phyloP scores from a whole-genome alignment of 2,888 invertebrate genomes.

The Polymixis flavicincta region DNA sequence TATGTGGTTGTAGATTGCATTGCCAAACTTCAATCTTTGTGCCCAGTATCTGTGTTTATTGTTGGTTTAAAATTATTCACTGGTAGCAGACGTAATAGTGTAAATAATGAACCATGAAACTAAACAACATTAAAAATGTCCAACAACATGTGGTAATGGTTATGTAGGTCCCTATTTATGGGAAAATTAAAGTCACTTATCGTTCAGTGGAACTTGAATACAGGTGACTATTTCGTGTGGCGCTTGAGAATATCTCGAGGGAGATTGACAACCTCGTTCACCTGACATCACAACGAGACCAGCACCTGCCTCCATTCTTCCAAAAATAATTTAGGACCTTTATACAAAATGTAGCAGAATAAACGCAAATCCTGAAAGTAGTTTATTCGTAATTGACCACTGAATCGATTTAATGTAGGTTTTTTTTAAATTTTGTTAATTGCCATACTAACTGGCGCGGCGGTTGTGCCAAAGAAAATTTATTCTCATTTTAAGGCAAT shows the following conservation, averaged over 20 bases:
- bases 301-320: not conserved
- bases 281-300: not conserved
- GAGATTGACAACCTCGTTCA: not conserved
- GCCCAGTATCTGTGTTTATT: not conserved
- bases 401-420: too few species aligned
- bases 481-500: too few species aligned
- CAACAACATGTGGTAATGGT: not conserved
- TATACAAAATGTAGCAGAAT: not conserved
- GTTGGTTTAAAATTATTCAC: constrained; percentile 1
- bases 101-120: not conserved
- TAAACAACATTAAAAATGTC: not conserved
- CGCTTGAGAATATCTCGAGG: not conserved
- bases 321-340: not conserved
- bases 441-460: too few species aligned
- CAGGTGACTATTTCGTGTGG: not conserved
- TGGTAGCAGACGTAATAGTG: not conserved
- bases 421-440: too few species aligned
- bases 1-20: not conserved
- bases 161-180: not conserved
- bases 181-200: not conserved
- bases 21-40: not conserved
- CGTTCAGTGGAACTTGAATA: not conserved
- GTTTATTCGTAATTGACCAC: too few species aligned
- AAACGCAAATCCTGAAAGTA: too few species aligned
- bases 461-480: too few species aligned